Percentiles rank a stretch among this genome's conserved stretches.
Conservation (phyloP, 1,140 invertebrate species). For the Neotoxoptera formosana region DNA sequence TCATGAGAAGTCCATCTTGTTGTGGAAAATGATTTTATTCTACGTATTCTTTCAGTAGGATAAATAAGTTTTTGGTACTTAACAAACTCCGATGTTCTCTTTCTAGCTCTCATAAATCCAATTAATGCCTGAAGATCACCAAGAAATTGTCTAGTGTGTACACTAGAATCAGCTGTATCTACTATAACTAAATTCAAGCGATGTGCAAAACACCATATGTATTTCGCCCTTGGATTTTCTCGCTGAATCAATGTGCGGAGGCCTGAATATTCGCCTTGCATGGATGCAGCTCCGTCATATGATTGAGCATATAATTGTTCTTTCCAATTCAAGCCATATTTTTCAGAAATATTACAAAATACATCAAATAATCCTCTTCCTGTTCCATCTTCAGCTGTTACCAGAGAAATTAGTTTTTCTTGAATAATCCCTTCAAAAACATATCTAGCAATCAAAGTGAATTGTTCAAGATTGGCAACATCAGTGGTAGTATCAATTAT, state of each 20-base stretch:
- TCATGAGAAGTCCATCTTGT: neutral
- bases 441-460: neutral
- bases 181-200: neutral
- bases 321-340: neutral
- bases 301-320: neutral
- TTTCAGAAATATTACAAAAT: neutral
- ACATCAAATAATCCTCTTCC: neutral
- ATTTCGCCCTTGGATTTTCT: slow-evolving; percentile 11
- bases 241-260: neutral
- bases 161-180: neutral
- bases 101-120: neutral
- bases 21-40: neutral
- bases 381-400: neutral
- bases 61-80: neutral
- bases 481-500: neutral
- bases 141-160: slow-evolving; percentile 9
- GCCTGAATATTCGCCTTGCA: neutral
- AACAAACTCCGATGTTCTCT: neutral
- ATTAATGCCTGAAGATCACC: neutral
- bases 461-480: neutral
- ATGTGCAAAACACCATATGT: neutral
- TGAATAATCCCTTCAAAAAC: neutral
- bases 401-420: neutral
- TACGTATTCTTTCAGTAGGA: neutral
- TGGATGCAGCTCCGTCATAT: slow-evolving; percentile 4